Conservation (phyloP, 2,797 vertebrate genomes). For the Sternotherus odoratus region DNA sequence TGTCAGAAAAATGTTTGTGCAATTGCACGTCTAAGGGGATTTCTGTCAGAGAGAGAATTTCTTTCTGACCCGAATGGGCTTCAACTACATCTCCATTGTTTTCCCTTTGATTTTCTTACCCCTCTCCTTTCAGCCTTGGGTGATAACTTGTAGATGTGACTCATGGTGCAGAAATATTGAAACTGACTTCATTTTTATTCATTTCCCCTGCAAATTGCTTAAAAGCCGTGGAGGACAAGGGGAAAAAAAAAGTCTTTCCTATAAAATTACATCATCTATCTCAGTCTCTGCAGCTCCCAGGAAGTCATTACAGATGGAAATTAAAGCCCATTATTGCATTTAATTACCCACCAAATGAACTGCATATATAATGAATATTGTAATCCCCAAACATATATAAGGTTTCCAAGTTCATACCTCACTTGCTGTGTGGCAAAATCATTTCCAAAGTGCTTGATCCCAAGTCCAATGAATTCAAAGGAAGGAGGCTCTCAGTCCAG, state of each 20-base stretch:
- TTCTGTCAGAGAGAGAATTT: neutral
- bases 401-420: constrained; percentile 44
- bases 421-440: constrained; percentile 45
- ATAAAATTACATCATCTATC: constrained; percentile 48
- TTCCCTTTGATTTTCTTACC: neutral
- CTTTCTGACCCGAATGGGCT: neutral
- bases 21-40: neutral
- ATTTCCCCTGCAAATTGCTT: neutral
- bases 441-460: neutral
- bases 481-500: neutral
- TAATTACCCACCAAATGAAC: constrained; percentile 65
- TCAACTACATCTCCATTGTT: neutral
- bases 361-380: constrained; percentile 69
- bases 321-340: constrained; percentile 61
- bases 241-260: neutral
- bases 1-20: neutral
- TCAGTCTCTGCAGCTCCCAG: constrained; percentile 34
- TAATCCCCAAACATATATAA: constrained; percentile 33
- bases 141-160: neutral
- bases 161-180: neutral
- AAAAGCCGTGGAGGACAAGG: neutral
- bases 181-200: constrained; percentile 13
- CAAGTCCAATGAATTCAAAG: neutral
- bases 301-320: constrained; percentile 69
- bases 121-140: neutral